These are phyloP conservation scores for Drosophila murphyi DNA, from an alignment of 1,140 invertebrate genomes.

Conservation along the genomic window DNA sequence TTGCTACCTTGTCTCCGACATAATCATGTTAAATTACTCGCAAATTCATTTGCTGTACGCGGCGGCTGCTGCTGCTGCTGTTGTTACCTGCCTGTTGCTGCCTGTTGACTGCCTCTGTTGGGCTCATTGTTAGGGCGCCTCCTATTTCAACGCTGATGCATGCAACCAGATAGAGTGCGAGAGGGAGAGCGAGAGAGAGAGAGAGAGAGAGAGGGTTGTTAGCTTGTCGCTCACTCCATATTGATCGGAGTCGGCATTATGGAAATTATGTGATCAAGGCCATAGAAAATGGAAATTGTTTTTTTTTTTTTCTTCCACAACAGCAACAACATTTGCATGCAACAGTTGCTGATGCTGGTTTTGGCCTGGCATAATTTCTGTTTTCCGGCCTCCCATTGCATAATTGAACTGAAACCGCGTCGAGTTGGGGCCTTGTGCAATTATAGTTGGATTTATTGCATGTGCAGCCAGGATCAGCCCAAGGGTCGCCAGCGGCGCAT, in stretches of 20 bases:
- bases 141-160: conserved; percentile 75
- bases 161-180: conserved; percentile 21
- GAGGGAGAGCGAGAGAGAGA: conserved; percentile 1
- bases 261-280: conserved; percentile 83
- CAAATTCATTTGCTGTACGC: conserved; percentile 80
- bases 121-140: conserved; percentile 75
- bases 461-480: conserved; percentile 17
- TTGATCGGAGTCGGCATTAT: conserved; percentile 78
- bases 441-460: conserved; percentile 80
- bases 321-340: conserved; percentile 53
- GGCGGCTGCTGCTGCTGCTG: conserved; percentile 16
- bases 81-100: too few relatives aligned
- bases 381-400: conserved; percentile 45
- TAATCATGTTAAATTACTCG: conserved; percentile 83
- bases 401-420: conserved; percentile 38
- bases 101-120: conserved; percentile 44
- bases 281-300: conserved; percentile 83
- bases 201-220: conserved; percentile 41
- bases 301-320: conserved; percentile 43
- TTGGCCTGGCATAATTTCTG: conserved; percentile 40
- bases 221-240: conserved; percentile 79
- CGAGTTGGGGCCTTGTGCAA: conserved; percentile 41
- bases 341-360: conserved; percentile 14
- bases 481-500: conserved; percentile 19
- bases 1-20: conserved; percentile 81